A percentile compares a stretch with the other conserved stretches of the same genome.
These are phyloP conservation scores for Bombus waltoni DNA, from an alignment of 1,140 invertebrate genomes.

Conservation along the genomic window DNA sequence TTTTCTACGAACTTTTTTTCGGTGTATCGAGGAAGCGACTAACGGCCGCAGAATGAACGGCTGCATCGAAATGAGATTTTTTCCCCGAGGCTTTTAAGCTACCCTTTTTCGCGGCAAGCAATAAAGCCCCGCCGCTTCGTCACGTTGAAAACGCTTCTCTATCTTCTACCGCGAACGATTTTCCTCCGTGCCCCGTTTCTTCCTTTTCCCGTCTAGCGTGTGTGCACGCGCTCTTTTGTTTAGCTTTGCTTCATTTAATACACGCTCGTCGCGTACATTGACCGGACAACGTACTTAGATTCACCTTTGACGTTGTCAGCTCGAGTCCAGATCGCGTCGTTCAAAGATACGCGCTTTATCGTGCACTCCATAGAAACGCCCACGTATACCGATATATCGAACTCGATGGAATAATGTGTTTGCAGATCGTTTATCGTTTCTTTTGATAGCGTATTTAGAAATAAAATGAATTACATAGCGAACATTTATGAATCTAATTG, in stretches of 20 bases:
- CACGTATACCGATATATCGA: not conserved
- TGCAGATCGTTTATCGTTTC: too few relatives aligned
- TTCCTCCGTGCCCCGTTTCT: conserved; percentile 12
- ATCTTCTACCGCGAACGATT: conserved; percentile 37
- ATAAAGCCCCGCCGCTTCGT: conserved; percentile 52
- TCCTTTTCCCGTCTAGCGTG: not conserved
- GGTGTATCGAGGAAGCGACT: conserved; percentile 49
- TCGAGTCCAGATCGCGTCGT: not conserved
- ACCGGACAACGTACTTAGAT: not conserved
- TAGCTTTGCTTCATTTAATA: conserved; percentile 39
- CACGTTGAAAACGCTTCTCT: conserved; percentile 50
- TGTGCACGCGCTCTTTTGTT: conserved; percentile 19
- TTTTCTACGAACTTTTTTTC: conserved; percentile 42
- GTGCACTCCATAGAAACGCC: not conserved
- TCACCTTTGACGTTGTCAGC: not conserved
- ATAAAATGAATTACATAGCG: too few relatives aligned
- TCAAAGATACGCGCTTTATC: not conserved
- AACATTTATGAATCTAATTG: too few relatives aligned
- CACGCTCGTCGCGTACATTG: not conserved
- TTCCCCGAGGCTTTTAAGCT: conserved; percentile 56
- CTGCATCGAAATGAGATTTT: conserved; percentile 67
- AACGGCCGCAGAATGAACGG: conserved; percentile 51
- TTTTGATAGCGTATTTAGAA: too few relatives aligned
- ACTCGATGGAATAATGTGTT: too few relatives aligned
- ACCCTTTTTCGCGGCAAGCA: conserved; percentile 46